These are phyloP conservation scores for Bombus confusus DNA, from an alignment of 1,140 invertebrate genomes.

Conservation along the genomic window DNA sequence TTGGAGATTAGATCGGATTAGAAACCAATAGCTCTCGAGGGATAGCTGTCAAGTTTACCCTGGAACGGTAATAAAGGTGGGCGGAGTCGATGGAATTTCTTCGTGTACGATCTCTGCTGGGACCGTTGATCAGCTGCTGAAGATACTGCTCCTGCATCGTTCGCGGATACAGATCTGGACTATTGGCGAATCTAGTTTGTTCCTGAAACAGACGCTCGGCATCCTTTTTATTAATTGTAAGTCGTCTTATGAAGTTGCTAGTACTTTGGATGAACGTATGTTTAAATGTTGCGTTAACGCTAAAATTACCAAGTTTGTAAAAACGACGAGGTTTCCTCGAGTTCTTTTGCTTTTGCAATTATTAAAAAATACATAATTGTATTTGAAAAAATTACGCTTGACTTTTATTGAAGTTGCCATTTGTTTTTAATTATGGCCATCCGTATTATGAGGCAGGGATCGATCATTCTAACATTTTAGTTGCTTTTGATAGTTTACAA, in stretches of 20 bases:
- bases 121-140: slow-evolving; percentile 59
- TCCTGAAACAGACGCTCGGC: slow-evolving; percentile 78
- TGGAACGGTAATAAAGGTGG: slow-evolving; percentile 79
- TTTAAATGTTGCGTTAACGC: no score
- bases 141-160: slow-evolving; percentile 69
- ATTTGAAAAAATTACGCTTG: no score
- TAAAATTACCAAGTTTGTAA: no score
- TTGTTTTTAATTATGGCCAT: no score
- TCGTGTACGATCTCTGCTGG: slow-evolving; percentile 70
- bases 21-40: slow-evolving; percentile 27
- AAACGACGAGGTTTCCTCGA: no score
- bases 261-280: no score
- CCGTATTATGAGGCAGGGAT: no score
- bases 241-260: background rate
- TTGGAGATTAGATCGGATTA: slow-evolving; percentile 21
- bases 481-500: no score
- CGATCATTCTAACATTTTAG: no score
- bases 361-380: no score
- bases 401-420: no score
- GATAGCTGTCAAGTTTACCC: slow-evolving; percentile 74
- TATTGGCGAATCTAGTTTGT: slow-evolving; percentile 71
- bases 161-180: slow-evolving; percentile 76
- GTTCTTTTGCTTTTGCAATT: no score
- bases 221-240: slow-evolving; percentile 42
- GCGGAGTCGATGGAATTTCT: slow-evolving; percentile 78